Conservation (phyloP, 1,140 invertebrate genomes). For the Diprion similis region DNA sequence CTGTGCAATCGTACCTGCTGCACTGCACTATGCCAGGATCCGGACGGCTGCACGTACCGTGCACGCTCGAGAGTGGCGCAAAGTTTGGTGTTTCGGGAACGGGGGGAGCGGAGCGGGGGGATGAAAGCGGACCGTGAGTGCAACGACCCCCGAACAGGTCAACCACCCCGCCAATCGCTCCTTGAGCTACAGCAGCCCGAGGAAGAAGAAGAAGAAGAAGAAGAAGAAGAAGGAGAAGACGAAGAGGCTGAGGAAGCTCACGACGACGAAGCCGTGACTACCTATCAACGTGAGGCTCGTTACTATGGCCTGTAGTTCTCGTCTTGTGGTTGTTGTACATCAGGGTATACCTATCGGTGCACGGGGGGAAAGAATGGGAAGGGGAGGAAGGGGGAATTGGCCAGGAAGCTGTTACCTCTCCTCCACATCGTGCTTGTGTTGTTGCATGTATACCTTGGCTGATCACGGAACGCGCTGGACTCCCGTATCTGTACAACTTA, state of each 20-base stretch:
- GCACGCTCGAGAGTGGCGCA: slow-evolving; percentile 5
- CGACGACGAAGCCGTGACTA: background rate
- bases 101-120: slow-evolving; percentile 36
- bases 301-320: background rate
- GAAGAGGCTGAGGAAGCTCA: background rate
- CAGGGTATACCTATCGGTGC: slow-evolving; percentile 29
- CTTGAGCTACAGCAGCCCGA: no score
- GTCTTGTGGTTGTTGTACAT: background rate
- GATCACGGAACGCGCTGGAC: no score
- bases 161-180: slow-evolving; percentile 52
- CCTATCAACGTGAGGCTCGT: background rate
- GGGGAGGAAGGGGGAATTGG: slow-evolving; percentile 24
- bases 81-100: slow-evolving; percentile 15
- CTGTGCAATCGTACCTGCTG: no score
- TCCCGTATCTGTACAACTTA: no score
- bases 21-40: slow-evolving; percentile 38
- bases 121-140: slow-evolving; percentile 53
- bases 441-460: no score
- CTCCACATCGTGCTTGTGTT: no score
- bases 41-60: slow-evolving; percentile 42
- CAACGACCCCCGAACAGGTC: slow-evolving; percentile 60
- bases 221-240: background rate
- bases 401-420: slow-evolving; percentile 13
- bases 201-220: background rate
- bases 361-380: slow-evolving; percentile 19